Evolutionary conservation across 2,113 vertebrate species (phyloP).

Genomic region (Embiotoca jacksoni): DNA sequence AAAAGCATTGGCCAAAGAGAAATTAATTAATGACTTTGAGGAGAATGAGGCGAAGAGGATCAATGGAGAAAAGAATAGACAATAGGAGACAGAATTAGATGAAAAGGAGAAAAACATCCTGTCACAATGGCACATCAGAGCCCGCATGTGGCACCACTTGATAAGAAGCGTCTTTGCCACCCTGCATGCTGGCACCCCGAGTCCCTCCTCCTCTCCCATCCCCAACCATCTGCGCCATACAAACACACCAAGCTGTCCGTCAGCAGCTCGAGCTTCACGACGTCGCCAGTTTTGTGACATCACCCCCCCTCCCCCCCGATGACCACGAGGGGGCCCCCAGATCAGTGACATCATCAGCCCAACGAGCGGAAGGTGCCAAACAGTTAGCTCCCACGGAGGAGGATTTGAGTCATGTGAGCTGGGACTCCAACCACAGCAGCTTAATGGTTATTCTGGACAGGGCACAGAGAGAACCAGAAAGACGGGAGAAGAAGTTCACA

Average conservation of each 20-base stretch:
- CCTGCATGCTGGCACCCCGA: constrained; percentile 64
- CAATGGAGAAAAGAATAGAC: constrained; percentile 63
- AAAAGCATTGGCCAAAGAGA: constrained; percentile 39
- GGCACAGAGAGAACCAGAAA: constrained; percentile 13
- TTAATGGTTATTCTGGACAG: constrained; percentile 67
- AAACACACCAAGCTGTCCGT: constrained; percentile 78
- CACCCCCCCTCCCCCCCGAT: constrained; percentile 39
- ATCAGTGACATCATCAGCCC: constrained; percentile 66
- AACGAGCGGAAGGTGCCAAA: constrained; percentile 52
- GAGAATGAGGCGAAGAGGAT: constrained; percentile 42
- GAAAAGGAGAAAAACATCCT: constrained; percentile 67
- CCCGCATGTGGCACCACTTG: constrained; percentile 68
- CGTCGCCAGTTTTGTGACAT: constrained; percentile 62
- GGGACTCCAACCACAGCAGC: constrained; percentile 33
- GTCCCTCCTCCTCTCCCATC: constrained; percentile 24
- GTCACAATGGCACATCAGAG: constrained; percentile 64
- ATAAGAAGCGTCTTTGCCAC: constrained; percentile 74
- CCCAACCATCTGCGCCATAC: constrained; percentile 77
- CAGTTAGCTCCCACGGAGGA: constrained; percentile 57
- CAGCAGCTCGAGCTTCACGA: constrained; percentile 42
- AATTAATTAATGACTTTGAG: constrained; percentile 70
- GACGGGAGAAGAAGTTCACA: constrained; percentile 25
- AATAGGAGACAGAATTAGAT: constrained; percentile 70
- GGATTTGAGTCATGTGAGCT: constrained; percentile 65
- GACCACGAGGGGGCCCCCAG: constrained; percentile 38